Evolutionary conservation across 2,888 invertebrate species (phyloP).

Genomic region (Frankliniella intonsa): DNA sequence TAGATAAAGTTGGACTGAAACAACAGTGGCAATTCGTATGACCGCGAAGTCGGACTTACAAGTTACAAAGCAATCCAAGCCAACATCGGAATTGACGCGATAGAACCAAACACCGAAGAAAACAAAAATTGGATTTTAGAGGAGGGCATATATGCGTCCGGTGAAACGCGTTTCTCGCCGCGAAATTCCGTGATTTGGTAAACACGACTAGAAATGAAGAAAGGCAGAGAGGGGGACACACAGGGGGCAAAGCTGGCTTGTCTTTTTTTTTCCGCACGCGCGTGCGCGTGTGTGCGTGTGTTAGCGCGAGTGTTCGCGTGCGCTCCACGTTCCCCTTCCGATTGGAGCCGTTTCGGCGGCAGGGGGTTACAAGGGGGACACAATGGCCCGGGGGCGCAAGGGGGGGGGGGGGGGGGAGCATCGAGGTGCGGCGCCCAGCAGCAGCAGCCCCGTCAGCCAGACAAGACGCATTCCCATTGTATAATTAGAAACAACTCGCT

Average conservation of each 20-base stretch:
- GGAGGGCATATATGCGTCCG: too few species aligned
- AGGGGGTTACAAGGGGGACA: background rate
- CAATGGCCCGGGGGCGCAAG: slow-evolving; percentile 2
- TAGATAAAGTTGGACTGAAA: too few species aligned
- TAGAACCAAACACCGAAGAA: background rate
- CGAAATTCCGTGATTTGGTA: too few species aligned
- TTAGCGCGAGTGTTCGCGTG: too few species aligned
- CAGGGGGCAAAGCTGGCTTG: background rate
- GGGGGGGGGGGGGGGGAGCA: background rate
- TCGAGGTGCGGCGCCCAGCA: background rate
- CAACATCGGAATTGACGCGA: too few species aligned
- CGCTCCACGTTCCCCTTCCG: background rate
- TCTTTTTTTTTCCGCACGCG: background rate
- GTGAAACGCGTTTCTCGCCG: too few species aligned
- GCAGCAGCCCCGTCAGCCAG: background rate
- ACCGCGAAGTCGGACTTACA: too few species aligned
- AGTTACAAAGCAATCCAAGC: too few species aligned
- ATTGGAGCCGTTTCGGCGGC: slow-evolving; percentile 6
- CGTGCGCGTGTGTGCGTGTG: background rate
- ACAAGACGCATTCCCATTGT: slow-evolving; percentile 26
- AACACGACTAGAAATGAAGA: background rate
- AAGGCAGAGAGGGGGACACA: background rate
- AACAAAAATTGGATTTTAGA: background rate
- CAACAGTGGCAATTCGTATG: too few species aligned
- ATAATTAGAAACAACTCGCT: slow-evolving; percentile 26